Percentiles rank a stretch among this genome's conserved stretches.
These are phyloP conservation scores for Aplidium turbinatum DNA, from an alignment of 23 tunicate species.

Conservation along the genomic window DNA sequence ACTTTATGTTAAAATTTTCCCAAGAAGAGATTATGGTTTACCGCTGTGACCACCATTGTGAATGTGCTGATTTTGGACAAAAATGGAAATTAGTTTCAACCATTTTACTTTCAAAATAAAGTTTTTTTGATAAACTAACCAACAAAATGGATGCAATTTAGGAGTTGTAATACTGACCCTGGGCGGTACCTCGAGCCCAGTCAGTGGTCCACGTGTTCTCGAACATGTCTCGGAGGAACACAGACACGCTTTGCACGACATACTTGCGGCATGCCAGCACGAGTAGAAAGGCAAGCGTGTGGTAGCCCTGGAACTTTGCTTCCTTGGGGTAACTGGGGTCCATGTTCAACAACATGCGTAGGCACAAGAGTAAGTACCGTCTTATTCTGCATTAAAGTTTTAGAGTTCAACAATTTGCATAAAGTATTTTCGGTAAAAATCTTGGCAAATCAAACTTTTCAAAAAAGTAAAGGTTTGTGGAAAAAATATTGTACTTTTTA, in stretches of 20 bases:
- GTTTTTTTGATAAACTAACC: too few species aligned
- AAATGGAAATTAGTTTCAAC: too few species aligned
- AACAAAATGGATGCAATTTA: not conserved
- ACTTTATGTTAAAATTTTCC: too few species aligned
- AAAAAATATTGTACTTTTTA: too few species aligned
- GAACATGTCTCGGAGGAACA: constrained; percentile 86
- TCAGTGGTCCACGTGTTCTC: constrained; percentile 82
- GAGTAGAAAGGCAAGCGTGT: constrained; percentile 67
- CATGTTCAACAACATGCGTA: constrained; percentile 77
- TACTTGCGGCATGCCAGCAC: constrained; percentile 57
- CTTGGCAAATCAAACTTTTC: too few species aligned
- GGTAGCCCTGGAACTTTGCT: constrained; percentile 76
- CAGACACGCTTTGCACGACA: constrained; percentile 53
- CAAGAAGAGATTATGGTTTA: too few species aligned
- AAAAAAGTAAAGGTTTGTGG: too few species aligned
- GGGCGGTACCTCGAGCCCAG: constrained; percentile 53
- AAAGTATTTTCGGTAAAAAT: too few species aligned
- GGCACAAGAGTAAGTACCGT: constrained; percentile 51
- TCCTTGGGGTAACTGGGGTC: constrained; percentile 72
- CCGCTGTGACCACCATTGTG: too few species aligned
- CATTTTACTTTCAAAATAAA: too few species aligned
- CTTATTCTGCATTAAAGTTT: not conserved
- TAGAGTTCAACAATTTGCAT: too few species aligned
- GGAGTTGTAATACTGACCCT: constrained; percentile 68
- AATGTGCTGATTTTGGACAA: too few species aligned